Conservation (phyloP, 2,888 invertebrate species). For the Lasiommata megera region DNA sequence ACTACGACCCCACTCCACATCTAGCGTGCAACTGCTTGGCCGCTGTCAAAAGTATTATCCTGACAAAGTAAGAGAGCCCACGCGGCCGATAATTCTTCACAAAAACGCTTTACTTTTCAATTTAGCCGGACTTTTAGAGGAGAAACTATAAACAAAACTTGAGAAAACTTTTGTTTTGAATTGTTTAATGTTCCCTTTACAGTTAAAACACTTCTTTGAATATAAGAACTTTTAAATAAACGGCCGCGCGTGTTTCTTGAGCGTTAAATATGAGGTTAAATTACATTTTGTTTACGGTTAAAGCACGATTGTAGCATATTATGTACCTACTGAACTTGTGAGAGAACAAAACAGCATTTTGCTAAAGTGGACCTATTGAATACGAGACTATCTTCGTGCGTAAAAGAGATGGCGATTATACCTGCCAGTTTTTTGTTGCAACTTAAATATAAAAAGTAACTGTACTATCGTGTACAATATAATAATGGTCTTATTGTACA, state of each 20-base stretch:
- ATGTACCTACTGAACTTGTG: no score
- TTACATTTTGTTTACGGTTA: constrained; percentile 60
- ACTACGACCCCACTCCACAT: constrained; percentile 47
- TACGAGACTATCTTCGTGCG: constrained; percentile 47
- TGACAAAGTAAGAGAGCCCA: constrained; percentile 58
- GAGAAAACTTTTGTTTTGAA: constrained; percentile 50
- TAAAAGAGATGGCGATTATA: constrained; percentile 23
- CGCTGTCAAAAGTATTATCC: constrained; percentile 65
- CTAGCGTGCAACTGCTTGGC: constrained; percentile 57
- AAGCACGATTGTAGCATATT: constrained; percentile 54
- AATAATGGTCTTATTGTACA: constrained; percentile 19
- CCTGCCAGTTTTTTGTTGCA: constrained; percentile 24
- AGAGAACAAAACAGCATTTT: constrained; percentile 21
- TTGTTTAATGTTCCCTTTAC: constrained; percentile 49
- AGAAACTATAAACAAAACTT: constrained; percentile 61
- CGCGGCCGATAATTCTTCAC: constrained; percentile 44
- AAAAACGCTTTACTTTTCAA: constrained; percentile 60
- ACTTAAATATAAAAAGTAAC: constrained; percentile 10
- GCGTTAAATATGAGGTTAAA: constrained; percentile 56
- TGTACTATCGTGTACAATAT: constrained; percentile 4
- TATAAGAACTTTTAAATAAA: constrained; percentile 53
- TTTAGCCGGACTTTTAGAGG: constrained; percentile 54
- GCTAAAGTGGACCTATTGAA: constrained; percentile 37
- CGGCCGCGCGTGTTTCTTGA: constrained; percentile 59
- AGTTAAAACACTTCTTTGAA: constrained; percentile 52